A percentile compares a stretch with the other conserved stretches of the same genome.
phyloP scores from a whole-genome alignment of 2,113 vertebrate species.

The Pollimyrus isidori region DNA sequence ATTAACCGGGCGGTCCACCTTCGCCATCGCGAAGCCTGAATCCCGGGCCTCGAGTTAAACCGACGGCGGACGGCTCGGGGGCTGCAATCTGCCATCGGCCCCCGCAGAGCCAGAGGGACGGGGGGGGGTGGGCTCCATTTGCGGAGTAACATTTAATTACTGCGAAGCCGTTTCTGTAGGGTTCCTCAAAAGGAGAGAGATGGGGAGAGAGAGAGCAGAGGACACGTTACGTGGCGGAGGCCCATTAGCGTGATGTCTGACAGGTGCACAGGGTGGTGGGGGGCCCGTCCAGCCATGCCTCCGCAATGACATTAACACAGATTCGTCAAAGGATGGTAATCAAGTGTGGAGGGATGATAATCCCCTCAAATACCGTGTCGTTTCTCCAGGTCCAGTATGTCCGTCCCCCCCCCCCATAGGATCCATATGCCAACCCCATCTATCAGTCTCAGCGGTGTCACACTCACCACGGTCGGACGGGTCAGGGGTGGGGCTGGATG shows the following conservation, averaged over 20 bases:
- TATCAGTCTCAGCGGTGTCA: background rate
- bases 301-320: background rate
- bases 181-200: background rate
- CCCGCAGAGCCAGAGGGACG: background rate
- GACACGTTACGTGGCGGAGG: background rate
- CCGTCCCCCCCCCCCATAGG: background rate
- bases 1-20: background rate
- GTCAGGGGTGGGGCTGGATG: background rate
- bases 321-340: conserved; percentile 9
- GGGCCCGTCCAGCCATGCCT: background rate
- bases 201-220: background rate
- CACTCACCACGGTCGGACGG: background rate
- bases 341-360: no score
- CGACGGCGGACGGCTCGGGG: no score
- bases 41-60: background rate
- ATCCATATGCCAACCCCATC: background rate
- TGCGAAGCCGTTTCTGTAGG: background rate
- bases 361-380: background rate
- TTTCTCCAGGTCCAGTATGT: background rate
- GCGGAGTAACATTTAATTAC: background rate
- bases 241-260: background rate
- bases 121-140: background rate
- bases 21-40: background rate
- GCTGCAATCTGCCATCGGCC: background rate
- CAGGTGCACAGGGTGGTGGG: background rate